Evolutionary conservation across 92 coral and sea anemone species (phyloP), one percentile per base, ranked within the genome.

Genomic region (Plumapathes pennacea): DNA sequence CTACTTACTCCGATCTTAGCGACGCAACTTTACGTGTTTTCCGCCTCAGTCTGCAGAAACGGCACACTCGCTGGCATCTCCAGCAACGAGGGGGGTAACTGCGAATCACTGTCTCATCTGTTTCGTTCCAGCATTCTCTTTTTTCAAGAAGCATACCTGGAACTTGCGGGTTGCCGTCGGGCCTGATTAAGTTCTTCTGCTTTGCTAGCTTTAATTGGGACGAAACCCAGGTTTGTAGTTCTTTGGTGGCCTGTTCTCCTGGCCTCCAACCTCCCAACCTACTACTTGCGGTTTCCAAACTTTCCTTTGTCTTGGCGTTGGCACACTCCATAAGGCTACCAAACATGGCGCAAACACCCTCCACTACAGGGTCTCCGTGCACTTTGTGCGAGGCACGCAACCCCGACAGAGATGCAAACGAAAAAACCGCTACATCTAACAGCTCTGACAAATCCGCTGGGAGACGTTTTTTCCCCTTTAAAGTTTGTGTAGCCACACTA

Each of bases 271-370:
- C 43, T 7, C 71, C 60, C 28, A 63, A 22, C 17, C 71, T 27
- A 1, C 19, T 34, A 3, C 45, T n/a, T 11, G 71, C 32, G 9
- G 49, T 19, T n/a, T 27, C 50, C 9, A 51, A 15, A 4, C 33
- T 24, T 4, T 13, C 11, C 1, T 19, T 9, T 2, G 61, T 51
- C 4, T 65, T 51, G 2, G 12, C 25, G 3, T 38, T 65, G 1
- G 72, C 51, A 8, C 58, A 32, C 2, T 10, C 3, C 0, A 66
- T 9, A 1, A 67, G 74, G 10, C 42, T 43, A 26, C 74, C 74
- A 26, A 67, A 28, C 19, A 67, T 38, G 14, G 53, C 52, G 14
- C 64, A 38, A 28, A 67, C 74, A 1, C 64, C 74, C 41, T 67
- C 74, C 5, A 54, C 7, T 6, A 66, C 62, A 2, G 63, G 62